Base-by-base conservation (phyloP, 1,140 invertebrate genomes). In the Bombus ignitus region DNA sequence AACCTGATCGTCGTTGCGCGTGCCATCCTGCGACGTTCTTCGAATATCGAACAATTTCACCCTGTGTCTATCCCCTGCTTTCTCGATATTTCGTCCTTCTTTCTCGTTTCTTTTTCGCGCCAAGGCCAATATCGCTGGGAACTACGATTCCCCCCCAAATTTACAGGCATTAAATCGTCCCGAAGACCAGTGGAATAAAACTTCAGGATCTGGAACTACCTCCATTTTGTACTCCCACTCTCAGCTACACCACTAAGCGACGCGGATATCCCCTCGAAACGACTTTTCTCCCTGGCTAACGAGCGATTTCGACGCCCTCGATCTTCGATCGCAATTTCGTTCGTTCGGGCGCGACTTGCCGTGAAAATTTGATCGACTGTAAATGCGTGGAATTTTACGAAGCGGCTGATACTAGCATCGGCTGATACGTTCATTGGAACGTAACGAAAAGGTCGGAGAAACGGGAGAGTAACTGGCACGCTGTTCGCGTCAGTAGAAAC, bases 281-380 rank as follows among this genome's bases (percentile, higher is more conserved):
- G 87, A 87, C 66, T 90, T 87, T 70, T 44, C 75, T 83, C 47
- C 70, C 79, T 59, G 72, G 74, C 88, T 90, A 90, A 90, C 89
- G 89, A 90, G 89, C 89, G 86, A 89, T 88, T 88, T 88, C 88
- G 75, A 88, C 86, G 75, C 53, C 71, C 75, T 72, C 86, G 78
- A 87, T 89, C 66, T 79, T 78, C 70, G 82, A 87, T 37, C 68
- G 57, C 35, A 53, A 53, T 37, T 13, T 37, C 28, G 53, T 32
- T 66, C 13, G 59, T 62, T 68, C 39, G 59, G 62, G 44, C 53
- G 53, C 81, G 74, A 66, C 80, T 90, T 73, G 77, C 65, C 66
- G 82, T 53, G 74, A 74, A 86, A 71, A 80, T 87, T 89, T 70
- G 88, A 89, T 90, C 82, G 79, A 77, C 78, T 81, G 86, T 89